Percentiles rank a stretch among this genome's conserved stretches.
Conservation (phyloP, 2,888 invertebrate species). For the Pherbina coryleti region DNA sequence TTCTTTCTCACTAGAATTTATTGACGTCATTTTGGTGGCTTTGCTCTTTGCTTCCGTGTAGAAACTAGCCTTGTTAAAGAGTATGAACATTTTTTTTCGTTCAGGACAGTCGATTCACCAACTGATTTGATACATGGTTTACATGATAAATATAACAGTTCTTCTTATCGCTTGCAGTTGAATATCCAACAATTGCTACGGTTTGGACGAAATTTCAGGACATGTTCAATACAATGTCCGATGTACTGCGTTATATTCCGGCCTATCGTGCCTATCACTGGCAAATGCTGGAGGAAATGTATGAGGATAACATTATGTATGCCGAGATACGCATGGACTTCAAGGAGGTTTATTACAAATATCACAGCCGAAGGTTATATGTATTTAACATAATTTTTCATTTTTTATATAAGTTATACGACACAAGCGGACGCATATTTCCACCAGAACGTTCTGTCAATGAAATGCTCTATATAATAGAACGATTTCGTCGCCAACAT, state of each 20-base stretch:
- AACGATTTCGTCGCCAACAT: slow-evolving; percentile 71
- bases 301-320: slow-evolving; percentile 76
- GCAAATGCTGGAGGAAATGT: slow-evolving; percentile 72
- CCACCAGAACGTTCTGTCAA: slow-evolving; percentile 70
- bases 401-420: slow-evolving; percentile 69
- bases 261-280: slow-evolving; percentile 73
- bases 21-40: too few species aligned
- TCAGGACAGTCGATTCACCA: too few species aligned
- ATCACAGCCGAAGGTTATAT: background rate
- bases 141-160: too few species aligned
- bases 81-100: too few species aligned
- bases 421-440: slow-evolving; percentile 71
- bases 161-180: slow-evolving; percentile 52
- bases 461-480: slow-evolving; percentile 64
- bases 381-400: background rate
- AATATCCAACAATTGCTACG: slow-evolving; percentile 58
- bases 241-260: slow-evolving; percentile 71
- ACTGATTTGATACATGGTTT: too few species aligned
- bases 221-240: slow-evolving; percentile 70
- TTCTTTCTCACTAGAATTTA: too few species aligned
- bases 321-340: slow-evolving; percentile 72
- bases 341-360: slow-evolving; percentile 50
- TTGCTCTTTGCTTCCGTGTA: too few species aligned
- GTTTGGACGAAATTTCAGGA: slow-evolving; percentile 72
- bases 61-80: too few species aligned